Conservation (phyloP, 2,113 vertebrate genomes). For the Tachysurus vachellii region DNA sequence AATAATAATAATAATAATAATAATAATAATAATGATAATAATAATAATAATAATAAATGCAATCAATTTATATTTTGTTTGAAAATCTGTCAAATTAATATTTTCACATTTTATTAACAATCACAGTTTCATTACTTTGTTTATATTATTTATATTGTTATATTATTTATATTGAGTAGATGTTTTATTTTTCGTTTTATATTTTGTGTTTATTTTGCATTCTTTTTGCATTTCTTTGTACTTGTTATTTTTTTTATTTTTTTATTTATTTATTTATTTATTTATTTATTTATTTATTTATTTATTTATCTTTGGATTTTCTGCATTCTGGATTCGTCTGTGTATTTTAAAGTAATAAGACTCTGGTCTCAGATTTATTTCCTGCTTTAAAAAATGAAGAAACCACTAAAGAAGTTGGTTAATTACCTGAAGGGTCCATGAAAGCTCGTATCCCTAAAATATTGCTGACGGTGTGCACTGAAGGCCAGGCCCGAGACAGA, state of each 20-base stretch:
- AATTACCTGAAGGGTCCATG: conserved; percentile 79
- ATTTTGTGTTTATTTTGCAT: background rate
- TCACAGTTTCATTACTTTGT: background rate
- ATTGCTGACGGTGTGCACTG: conserved; percentile 88
- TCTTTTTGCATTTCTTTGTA: background rate
- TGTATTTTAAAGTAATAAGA: background rate
- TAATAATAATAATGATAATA: background rate
- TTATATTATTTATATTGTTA: too few species aligned
- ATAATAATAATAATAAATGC: background rate
- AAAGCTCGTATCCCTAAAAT: conserved; percentile 87
- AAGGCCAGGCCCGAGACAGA: conserved; percentile 84
- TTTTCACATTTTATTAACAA: background rate
- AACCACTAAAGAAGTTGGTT: background rate
- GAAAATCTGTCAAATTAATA: background rate
- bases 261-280: background rate
- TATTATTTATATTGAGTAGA: too few species aligned
- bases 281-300: background rate
- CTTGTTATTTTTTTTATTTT: background rate
- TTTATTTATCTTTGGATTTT: background rate
- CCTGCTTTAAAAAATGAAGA: background rate
- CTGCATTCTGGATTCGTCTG: background rate
- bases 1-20: background rate
- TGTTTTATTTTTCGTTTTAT: background rate
- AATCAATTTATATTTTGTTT: background rate
- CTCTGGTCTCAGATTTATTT: background rate